Evolutionary conservation across 2,888 invertebrate genomes (phyloP).

Genomic region (Syrista parreyssii): DNA sequence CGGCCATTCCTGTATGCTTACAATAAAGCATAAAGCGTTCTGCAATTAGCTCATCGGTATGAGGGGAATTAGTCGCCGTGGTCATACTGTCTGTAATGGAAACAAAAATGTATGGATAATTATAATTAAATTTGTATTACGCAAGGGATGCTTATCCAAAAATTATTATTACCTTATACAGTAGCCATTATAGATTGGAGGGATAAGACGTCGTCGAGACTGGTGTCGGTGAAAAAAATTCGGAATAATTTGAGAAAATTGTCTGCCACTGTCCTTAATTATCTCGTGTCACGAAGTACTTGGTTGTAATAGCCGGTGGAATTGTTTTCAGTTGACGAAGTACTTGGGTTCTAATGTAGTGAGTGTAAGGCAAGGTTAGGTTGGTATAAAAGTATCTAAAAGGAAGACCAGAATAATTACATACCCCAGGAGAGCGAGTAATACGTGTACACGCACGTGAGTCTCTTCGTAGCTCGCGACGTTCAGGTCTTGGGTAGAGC

Average conservation of each 20-base stretch:
- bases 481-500: conserved; percentile 44
- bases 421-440: conserved; percentile 1
- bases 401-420: conserved; percentile 1
- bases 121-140: background rate
- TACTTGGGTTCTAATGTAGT: background rate
- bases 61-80: conserved; percentile 37
- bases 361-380: background rate
- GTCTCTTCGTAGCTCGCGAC: conserved; percentile 6
- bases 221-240: background rate
- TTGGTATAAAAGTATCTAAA: background rate
- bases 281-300: background rate
- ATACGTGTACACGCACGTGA: conserved; percentile 4
- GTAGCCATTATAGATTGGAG: background rate
- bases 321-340: background rate
- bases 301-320: background rate
- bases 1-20: conserved; percentile 31
- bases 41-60: conserved; percentile 43
- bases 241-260: conserved; percentile 5
- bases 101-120: background rate
- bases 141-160: background rate
- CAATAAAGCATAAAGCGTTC: conserved; percentile 37
- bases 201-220: background rate
- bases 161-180: background rate
- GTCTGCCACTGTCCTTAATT: background rate
- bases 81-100: background rate